Conservation (phyloP, 2,113 vertebrate genomes). For the Salvelinus namaycush region DNA sequence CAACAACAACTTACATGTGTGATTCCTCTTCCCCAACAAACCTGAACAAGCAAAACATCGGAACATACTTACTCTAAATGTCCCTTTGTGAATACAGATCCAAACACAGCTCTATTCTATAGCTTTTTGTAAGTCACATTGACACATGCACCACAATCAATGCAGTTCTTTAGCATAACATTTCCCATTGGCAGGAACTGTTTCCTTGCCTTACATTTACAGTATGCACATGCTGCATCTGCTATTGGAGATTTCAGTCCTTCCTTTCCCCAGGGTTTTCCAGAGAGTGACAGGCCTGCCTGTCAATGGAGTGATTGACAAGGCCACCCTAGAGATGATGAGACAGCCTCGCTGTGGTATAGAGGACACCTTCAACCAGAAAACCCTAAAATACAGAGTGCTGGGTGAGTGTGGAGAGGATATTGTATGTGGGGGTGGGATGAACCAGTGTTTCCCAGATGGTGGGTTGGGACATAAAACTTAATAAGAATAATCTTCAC, state of each 20-base stretch:
- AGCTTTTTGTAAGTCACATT: not conserved
- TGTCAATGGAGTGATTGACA: slow-evolving; percentile 76
- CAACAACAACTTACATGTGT: no score
- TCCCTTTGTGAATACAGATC: not conserved
- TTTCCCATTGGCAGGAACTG: no score
- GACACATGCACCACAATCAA: not conserved
- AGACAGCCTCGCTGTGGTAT: slow-evolving; percentile 84
- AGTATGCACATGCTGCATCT: not conserved
- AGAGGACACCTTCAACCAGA: slow-evolving; percentile 85
- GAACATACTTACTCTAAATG: not conserved
- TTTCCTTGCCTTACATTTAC: not conserved
- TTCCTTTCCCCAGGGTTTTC: slow-evolving; percentile 53
- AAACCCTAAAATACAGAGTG: slow-evolving; percentile 76
- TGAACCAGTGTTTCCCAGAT: not conserved
- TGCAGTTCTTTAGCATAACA: not conserved
- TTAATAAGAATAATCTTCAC: no score
- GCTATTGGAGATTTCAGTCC: not conserved
- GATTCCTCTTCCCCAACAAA: not conserved
- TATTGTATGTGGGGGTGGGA: not conserved
- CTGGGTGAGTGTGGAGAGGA: slow-evolving; percentile 68
- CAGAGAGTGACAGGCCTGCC: slow-evolving; percentile 80
- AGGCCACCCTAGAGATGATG: slow-evolving; percentile 76
- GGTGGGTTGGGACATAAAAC: not conserved
- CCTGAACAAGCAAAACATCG: not conserved
- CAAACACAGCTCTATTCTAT: not conserved